Conservation (phyloP, 2,888 invertebrate species). For the Subacronicta megacephala region DNA sequence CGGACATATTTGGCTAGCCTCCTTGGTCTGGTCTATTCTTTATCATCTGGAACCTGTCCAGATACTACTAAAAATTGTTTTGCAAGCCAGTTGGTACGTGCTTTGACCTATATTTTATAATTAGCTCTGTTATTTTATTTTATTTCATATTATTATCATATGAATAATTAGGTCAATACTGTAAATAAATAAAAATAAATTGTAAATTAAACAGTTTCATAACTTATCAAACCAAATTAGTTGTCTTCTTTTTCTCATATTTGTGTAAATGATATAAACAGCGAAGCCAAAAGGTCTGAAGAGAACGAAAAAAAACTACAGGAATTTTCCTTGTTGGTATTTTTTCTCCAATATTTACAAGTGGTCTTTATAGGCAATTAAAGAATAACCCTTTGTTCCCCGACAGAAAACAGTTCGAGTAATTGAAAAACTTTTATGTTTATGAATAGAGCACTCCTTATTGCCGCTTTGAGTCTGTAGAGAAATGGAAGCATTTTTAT, state of each 20-base stretch:
- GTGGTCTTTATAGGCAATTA: slow-evolving; percentile 47
- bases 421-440: slow-evolving; percentile 58
- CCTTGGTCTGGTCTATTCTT: slow-evolving; percentile 26
- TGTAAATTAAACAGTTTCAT: no score
- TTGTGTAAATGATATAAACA: no score
- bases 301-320: not conserved
- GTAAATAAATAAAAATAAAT: no score
- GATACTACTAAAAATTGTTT: slow-evolving; percentile 43
- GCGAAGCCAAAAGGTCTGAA: no score
- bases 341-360: slow-evolving; percentile 27
- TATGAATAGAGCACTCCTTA: slow-evolving; percentile 21
- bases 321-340: not conserved
- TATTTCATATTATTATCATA: not conserved
- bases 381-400: slow-evolving; percentile 45
- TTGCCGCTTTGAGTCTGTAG: slow-evolving; percentile 19
- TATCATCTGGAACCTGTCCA: slow-evolving; percentile 54
- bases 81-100: slow-evolving; percentile 14
- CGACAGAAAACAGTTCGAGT: slow-evolving; percentile 40
- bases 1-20: slow-evolving; percentile 49
- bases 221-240: no score
- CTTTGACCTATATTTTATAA: slow-evolving; percentile 18
- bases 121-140: not conserved
- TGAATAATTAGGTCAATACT: no score
- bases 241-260: no score
- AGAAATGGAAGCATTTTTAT: slow-evolving; percentile 9